Conservation (phyloP, 2,113 vertebrate genomes). For the Nymphicus hollandicus region DNA sequence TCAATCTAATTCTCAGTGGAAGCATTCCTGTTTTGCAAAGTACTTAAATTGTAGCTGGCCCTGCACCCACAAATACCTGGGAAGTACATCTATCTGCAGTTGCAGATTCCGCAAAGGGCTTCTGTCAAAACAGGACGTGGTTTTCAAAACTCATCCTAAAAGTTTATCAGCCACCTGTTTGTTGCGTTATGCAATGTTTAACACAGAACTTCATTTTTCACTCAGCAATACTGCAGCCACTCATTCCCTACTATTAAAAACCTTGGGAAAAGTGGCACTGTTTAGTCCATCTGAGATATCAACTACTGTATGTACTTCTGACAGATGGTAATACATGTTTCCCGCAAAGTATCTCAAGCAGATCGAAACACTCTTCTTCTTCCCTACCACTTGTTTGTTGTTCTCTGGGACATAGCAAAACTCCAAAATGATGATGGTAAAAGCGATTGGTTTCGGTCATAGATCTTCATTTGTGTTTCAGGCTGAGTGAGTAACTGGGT, state of each 20-base stretch:
- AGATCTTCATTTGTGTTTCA: background rate
- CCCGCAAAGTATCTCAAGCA: background rate
- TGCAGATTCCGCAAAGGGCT: background rate
- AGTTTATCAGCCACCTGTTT: background rate
- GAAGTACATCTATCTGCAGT: background rate
- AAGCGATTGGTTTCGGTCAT: background rate
- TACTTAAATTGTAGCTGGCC: background rate
- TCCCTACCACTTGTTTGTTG: background rate
- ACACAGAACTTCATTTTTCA: background rate
- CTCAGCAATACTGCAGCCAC: background rate
- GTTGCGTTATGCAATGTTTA: background rate
- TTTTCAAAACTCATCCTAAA: conserved; percentile 23
- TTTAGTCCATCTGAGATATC: background rate
- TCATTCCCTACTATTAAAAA: background rate
- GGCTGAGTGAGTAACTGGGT: background rate
- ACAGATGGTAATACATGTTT: background rate
- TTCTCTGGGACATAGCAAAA: background rate
- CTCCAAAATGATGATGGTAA: background rate
- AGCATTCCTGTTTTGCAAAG: background rate
- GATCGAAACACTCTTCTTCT: background rate
- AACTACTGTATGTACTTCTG: background rate
- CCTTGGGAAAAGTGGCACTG: background rate
- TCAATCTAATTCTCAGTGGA: background rate
- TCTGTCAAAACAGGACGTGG: conserved; percentile 1
- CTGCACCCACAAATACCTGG: background rate